Evolutionary conservation across 1,140 invertebrate species (phyloP), one percentile per base, ranked within the genome.

Genomic region (Drosophila trapezifrons): DNA sequence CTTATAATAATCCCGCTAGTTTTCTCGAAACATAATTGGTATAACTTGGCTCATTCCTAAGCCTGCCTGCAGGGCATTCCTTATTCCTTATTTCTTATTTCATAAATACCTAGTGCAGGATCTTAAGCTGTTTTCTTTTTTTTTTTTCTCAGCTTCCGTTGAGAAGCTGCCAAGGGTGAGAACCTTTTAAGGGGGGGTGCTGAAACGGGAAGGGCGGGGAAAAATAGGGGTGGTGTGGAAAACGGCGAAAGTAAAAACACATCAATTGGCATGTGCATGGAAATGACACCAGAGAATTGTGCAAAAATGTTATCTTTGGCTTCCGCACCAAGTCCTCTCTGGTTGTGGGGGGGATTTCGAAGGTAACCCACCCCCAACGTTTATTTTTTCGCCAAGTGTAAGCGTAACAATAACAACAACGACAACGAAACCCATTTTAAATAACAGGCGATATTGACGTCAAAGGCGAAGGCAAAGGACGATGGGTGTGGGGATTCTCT

Each of bases 271-370:
- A 89, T 87, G 83, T 87, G 83, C 84, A 87, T 89, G 84, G 84
- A 87, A 87, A 87, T 87, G 83, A 87, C 83, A 89, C 83, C 84
- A 87, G 83, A 87, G 83, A 89, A 83, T 83, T 89, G 83, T 89
- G 83, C 83, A 87, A 87, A 87, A 87, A 87, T 87, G 83, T 87
- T 87, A 87, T 87, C 83, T 87, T 87, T 87, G 83, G 83, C 83
- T 87, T 87, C 83, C 83, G 83, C 80, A 87, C 79, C 83, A 89
- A 87, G 84, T 76, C 76, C 43, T 70, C 29, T 29, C 10, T 35
- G 32, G 27, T 20, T 18, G 3, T 12, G 47, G 47, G 4, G 9
- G 71, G 75, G 83, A 87, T 87, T 86, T 87, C 74, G 49, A 35
- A 35, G 49, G 29, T 52, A 52, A 35, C 29, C 56, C 52, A 12